Evolutionary conservation across 2,113 vertebrate genomes (phyloP).

Genomic region (Crypturellus undulatus): DNA sequence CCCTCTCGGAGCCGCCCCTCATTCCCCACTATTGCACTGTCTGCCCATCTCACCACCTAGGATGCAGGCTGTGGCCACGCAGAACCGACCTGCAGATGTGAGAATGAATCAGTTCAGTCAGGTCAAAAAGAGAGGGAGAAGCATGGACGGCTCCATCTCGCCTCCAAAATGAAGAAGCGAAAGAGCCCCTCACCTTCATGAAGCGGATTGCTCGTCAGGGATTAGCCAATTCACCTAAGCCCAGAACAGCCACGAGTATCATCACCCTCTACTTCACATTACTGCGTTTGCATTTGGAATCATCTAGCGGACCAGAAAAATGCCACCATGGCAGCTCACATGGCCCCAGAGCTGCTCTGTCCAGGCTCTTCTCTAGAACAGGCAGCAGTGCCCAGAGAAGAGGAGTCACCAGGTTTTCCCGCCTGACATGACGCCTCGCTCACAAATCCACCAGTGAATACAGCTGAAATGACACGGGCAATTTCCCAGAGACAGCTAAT

Average conservation of each 20-base stretch:
- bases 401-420: not conserved
- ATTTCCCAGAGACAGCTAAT: not conserved
- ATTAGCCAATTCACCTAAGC: not conserved
- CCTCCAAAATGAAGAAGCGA: not conserved
- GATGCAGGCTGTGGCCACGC: not conserved
- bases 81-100: fast-evolving
- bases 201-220: not conserved
- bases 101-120: not conserved
- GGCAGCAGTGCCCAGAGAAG: not conserved
- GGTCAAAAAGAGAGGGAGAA: not conserved
- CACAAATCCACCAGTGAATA: not conserved
- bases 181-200: not conserved
- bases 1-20: not conserved
- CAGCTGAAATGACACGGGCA: not conserved
- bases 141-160: fast-evolving
- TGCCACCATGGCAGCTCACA: not conserved
- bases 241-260: not conserved
- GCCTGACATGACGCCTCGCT: not conserved
- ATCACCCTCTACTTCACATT: not conserved
- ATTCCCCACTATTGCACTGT: not conserved
- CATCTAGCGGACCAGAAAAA: not conserved
- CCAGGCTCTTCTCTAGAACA: not conserved
- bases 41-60: fast-evolving
- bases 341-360: not conserved
- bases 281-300: slow-evolving; percentile 32